Base-by-base conservation (phyloP, 2,113 vertebrate genomes). In the Campylorhamphus procurvoides region DNA sequence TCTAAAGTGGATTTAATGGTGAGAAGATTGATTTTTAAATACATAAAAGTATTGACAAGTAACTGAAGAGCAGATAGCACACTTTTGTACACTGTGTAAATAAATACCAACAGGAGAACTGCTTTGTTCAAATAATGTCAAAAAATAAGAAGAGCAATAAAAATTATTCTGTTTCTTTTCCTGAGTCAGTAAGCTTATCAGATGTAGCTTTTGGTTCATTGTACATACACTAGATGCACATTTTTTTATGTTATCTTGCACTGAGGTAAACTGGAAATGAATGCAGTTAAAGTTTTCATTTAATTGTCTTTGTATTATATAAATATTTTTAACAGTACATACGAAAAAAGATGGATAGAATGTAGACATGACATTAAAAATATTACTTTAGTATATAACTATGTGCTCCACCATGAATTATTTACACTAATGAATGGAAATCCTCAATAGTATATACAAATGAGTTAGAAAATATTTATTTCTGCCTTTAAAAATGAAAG, bases 21-120 rank as follows among this genome's bases (percentile, higher is more conserved):
- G 60, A 87, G 78, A 92, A 84, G 17, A 78, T 75, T 53, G 53
- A 68, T 94, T 95, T 92, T 85, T n/a, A 83, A 46, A 79, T 79
- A 83, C 78, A 84, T 12, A 66, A 83, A 83, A 18, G 12, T 79
- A 85, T 53, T 85, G 60, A 62, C 62, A 93, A 64, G 24, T 18
- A 75, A 56, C 52, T 64, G 84, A 94, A 72, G 42, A 89, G 11
- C 47, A 87, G 28, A 75, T 62, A 84, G 33, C 28, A 68, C 24
- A 64, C 8, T 68, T 92, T 44, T 49, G 33, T 49, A 33, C 22
- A 46, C 6, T 60, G 9, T 50, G 39, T 68, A 79, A 79, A 78
- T 81, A 84, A 82, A 92, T 39, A 35, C 7, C 1, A 6, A 55
- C 24, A 82, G 60, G 10, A 79, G 9, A 91, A 79, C 2, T n/a